Evolutionary conservation across 2,888 invertebrate species (phyloP), one percentile per base, ranked within the genome.

Genomic region (Apodemia duryi): DNA sequence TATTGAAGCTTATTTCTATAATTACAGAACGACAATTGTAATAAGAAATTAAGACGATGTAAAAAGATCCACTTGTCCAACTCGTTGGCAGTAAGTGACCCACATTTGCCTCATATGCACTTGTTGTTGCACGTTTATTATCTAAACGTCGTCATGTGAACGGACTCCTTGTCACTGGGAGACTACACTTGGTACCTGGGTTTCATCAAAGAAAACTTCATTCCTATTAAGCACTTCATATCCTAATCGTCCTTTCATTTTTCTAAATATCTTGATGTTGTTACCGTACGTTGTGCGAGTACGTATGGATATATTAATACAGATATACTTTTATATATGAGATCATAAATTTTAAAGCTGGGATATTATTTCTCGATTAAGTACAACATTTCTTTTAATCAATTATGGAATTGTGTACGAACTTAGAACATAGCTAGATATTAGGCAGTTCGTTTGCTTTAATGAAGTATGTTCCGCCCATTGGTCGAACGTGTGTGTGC

Each of bases 31-130:
- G 57, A 57, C 28, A 57, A 57, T 57, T 57, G 57, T 57, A 57
- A 29, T 57, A 57, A 57, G 57, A 57, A 57, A 57, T 57, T 57
- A 57, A 57, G 57, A 57, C 57, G 57, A 32, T 57, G 32, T 57
- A 57, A 57, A 32, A 57, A 57, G 28, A 57, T 57, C 28, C 29
- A 28, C 57, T 57, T 57, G 57, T 57, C 57, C 29, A 57, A 57
- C 57, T 57, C 57, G 29, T 29, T 57, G 57, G 57, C 57, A 57
- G 57, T 57, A 57, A 57, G 57, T 57, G 57, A 57, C 29, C 11
- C 13, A 10, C 57, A 32, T 13, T 32, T 32, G 57, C 10, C 57
- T 57, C 32, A 57, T 52, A 6, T 32, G 57, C 57, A 57, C 57
- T 57, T 11, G 21, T 29, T 29, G 21, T 57, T 29, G 57, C 57